Conservation (phyloP, 2,113 vertebrate species). For the Callionymus lyra region DNA sequence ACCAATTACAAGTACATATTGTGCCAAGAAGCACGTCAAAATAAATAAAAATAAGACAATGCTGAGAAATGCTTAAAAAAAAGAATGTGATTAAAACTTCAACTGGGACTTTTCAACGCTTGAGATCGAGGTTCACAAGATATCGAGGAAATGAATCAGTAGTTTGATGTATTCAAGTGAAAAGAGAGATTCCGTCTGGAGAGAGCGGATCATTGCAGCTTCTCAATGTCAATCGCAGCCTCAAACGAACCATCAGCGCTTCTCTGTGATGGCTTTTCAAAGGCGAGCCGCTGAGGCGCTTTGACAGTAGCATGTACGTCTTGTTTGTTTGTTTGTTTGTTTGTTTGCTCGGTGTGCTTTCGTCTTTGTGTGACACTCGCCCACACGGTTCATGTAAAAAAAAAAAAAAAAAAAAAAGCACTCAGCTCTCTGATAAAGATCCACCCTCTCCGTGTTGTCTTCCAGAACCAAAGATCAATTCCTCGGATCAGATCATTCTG, state of each 20-base stretch:
- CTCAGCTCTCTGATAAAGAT: conserved; percentile 42
- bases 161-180: no score
- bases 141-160: no score
- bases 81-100: no score
- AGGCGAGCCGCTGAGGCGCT: neutral
- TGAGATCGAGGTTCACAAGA: no score
- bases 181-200: no score
- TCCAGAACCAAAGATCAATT: conserved; percentile 90
- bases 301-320: conserved; percentile 6
- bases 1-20: no score
- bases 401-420: conserved; percentile 19
- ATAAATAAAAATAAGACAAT: no score
- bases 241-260: neutral
- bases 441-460: conserved; percentile 52
- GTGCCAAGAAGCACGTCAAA: no score
- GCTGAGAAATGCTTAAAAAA: no score
- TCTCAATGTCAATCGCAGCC: no score
- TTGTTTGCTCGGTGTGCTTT: conserved; percentile 34
- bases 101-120: no score
- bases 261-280: neutral
- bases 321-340: conserved; percentile 7
- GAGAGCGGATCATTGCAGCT: no score
- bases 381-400: conserved; percentile 45
- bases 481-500: conserved; percentile 79
- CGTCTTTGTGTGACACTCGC: conserved; percentile 35